Conservation (phyloP, 2,113 vertebrate species). For the Rhinichthys klamathensis region DNA sequence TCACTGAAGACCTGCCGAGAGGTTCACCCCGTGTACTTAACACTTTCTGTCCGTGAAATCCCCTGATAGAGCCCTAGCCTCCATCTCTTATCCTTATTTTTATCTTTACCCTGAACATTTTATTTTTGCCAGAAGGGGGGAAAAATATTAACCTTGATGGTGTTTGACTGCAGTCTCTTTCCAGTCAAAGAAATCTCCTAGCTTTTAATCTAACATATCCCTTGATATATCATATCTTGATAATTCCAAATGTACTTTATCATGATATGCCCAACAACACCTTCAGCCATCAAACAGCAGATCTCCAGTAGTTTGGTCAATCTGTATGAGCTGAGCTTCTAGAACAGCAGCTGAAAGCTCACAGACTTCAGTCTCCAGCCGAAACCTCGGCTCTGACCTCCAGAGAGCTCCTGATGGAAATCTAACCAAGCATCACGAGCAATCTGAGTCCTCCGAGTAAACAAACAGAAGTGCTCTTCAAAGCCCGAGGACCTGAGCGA, state of each 20-base stretch:
- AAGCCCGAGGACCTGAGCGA: conserved; percentile 49
- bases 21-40: neutral
- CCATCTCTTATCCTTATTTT: conserved; percentile 27
- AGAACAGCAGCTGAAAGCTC: neutral
- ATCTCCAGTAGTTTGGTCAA: neutral
- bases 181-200: neutral
- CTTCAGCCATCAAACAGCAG: neutral
- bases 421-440: conserved; percentile 68
- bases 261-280: neutral
- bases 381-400: conserved; percentile 64
- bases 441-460: conserved; percentile 67
- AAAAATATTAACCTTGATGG: neutral
- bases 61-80: neutral
- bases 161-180: neutral
- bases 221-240: neutral
- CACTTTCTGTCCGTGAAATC: conserved; percentile 8
- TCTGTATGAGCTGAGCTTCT: neutral
- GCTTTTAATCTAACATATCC: neutral
- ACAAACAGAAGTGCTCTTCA: conserved; percentile 69
- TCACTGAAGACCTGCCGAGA: neutral
- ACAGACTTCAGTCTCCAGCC: neutral
- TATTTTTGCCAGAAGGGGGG: neutral
- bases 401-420: conserved; percentile 68
- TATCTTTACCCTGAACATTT: conserved; percentile 16
- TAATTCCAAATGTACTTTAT: neutral